These are phyloP conservation scores for Limnothrissa miodon DNA, from an alignment of 2,113 vertebrate species.

Conservation along the genomic window DNA sequence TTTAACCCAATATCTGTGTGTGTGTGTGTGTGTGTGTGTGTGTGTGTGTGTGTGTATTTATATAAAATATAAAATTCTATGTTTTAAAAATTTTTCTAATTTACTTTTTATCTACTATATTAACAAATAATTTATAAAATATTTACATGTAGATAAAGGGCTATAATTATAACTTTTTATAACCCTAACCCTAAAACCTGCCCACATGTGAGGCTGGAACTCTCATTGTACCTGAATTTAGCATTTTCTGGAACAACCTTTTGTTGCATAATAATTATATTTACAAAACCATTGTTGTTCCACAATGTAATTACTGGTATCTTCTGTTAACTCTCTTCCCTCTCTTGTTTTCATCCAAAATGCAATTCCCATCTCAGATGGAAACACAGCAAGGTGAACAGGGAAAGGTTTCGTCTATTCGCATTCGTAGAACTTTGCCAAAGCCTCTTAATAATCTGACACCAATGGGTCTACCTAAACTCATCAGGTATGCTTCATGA, in stretches of 20 bases:
- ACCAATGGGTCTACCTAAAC: constrained; percentile 85
- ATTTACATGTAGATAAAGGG: too few species aligned
- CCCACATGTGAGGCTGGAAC: too few species aligned
- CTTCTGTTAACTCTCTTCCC: background rate
- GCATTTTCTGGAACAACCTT: background rate
- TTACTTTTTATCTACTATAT: too few species aligned
- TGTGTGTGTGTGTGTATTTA: too few species aligned
- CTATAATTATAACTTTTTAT: too few species aligned
- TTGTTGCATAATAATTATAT: background rate
- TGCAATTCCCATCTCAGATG: constrained; percentile 31
- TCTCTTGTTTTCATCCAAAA: background rate
- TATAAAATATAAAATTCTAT: too few species aligned
- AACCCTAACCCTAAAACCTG: too few species aligned
- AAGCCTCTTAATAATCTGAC: constrained; percentile 82
- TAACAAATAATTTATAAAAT: too few species aligned
- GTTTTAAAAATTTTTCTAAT: too few species aligned
- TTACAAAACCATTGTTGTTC: background rate
- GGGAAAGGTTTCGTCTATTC: constrained; percentile 83
- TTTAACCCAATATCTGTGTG: too few species aligned
- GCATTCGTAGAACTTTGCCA: constrained; percentile 78
- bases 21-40: too few species aligned
- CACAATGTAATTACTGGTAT: background rate
- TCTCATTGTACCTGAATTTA: background rate
- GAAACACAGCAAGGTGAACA: constrained; percentile 53
- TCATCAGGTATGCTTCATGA: constrained; percentile 69